These are phyloP conservation scores for Stramonita haemastoma DNA, from an alignment of 2,888 invertebrate species.

Conservation along the genomic window DNA sequence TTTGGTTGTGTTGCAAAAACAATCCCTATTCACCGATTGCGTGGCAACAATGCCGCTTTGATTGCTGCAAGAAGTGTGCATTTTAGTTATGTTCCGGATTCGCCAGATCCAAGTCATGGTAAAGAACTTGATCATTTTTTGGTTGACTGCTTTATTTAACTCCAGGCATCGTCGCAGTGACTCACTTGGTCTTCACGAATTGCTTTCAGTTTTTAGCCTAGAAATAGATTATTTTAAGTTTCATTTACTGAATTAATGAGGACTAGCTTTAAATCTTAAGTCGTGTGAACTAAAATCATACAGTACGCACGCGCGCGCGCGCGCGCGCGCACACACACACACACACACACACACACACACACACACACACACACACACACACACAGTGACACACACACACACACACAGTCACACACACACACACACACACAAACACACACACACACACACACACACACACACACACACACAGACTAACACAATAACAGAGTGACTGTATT, in stretches of 20 bases:
- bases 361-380: background rate
- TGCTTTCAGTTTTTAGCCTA: background rate
- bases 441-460: conserved; percentile 18
- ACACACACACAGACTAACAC: conserved; percentile 11
- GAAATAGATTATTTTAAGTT: background rate
- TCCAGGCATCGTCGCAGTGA: too few relatives aligned
- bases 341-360: background rate
- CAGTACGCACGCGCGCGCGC: background rate
- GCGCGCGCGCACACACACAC: background rate
- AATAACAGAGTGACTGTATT: too few relatives aligned
- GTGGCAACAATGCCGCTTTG: background rate
- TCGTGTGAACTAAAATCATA: background rate
- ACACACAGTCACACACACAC: background rate
- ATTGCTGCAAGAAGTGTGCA: conserved; percentile 44
- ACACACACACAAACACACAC: conserved; percentile 12
- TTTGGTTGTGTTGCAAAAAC: conserved; percentile 28
- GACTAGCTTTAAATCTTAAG: background rate
- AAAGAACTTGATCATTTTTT: conserved; percentile 8
- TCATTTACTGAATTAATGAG: too few relatives aligned
- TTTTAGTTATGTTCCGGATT: conserved; percentile 78
- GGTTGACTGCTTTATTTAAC: too few relatives aligned
- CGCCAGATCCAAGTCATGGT: conserved; percentile 73
- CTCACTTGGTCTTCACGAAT: background rate
- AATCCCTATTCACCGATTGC: conserved; percentile 23
- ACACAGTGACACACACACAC: background rate